A percentile compares a stretch with the other conserved stretches of the same genome.
Evolutionary conservation across 1,140 invertebrate species (phyloP).

Genomic region (Aphelenchoides besseyi): DNA sequence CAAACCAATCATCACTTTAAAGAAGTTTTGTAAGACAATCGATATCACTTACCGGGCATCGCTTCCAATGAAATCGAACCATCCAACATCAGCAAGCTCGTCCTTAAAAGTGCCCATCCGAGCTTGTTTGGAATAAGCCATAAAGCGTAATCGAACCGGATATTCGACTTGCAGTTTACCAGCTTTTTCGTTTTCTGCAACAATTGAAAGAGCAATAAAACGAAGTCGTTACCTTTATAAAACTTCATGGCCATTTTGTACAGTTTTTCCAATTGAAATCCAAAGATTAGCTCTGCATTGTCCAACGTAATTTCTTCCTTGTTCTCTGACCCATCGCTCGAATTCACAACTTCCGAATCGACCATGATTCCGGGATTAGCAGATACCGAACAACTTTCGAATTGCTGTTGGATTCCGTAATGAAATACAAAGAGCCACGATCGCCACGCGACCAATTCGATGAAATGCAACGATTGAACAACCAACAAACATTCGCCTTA

Average conservation of each 20-base stretch:
- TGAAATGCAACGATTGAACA: no score
- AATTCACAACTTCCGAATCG: neutral
- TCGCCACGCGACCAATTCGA: neutral
- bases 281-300: constrained; percentile 29
- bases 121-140: constrained; percentile 44
- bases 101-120: constrained; percentile 7
- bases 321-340: neutral
- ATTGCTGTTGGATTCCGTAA: neutral
- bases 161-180: constrained; percentile 45
- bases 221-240: constrained; percentile 30
- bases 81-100: constrained; percentile 7
- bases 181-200: constrained; percentile 41
- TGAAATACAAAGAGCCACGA: neutral
- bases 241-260: constrained; percentile 45
- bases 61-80: constrained; percentile 51
- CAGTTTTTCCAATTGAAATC: constrained; percentile 30
- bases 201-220: constrained; percentile 29
- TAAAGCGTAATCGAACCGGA: constrained; percentile 40
- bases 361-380: no score
- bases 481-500: no score
- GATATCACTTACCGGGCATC: constrained; percentile 39
- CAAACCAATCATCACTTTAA: no score
- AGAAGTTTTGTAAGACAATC: no score
- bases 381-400: neutral
- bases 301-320: constrained; percentile 28